Evolutionary conservation across 2,888 invertebrate species (phyloP), one percentile per base, ranked within the genome.

Genomic region (Acleris literana): DNA sequence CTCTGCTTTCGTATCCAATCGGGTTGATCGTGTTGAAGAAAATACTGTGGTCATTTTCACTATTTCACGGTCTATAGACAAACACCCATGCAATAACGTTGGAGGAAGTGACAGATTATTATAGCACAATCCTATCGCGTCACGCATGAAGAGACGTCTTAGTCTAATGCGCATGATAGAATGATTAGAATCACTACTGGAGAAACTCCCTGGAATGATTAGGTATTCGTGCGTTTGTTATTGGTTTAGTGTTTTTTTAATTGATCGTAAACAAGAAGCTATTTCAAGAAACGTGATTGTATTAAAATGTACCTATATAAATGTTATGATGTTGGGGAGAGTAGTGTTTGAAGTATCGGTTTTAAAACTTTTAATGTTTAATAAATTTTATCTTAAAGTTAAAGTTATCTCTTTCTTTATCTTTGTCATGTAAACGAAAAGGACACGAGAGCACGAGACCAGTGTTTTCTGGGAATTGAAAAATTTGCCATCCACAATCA

Each of bases 1-100:
- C 33, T 49, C 64, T 29, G 54, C 64, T 64, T 64, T 64, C 64
- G 59, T 54, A 59, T 60, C 59, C 29, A 64, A 64, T 64, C 49
- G 53, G n/a, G n/a, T 17, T 46, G 46, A 46, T 46, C 43, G 43
- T 20, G 55, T 54, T 60, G n/a, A 60, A 64, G 59, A 64, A 60
- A 64, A 55, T 20, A 16, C 56, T 63, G 43, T 60, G 43, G 54
- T 60, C 54, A 54, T 64, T 64, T 59, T 60, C 64, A 59, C 59
- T 59, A 18, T 43, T 64, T 64, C 64, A 64, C 64, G 64, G 54
- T 64, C 20, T 53, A 48, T 46, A 4, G 33, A 49, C 55, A 43
- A 60, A 64, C 64, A 60, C 64, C 64, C 64, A 60, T 64, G 59
- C 59, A 64, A 60, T 49, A 25, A 54, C 17, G 43, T 49, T 22